Evolutionary conservation across 2,888 invertebrate genomes (phyloP), one percentile per base, ranked within the genome.

Genomic region (Sphaerophoria taeniata): DNA sequence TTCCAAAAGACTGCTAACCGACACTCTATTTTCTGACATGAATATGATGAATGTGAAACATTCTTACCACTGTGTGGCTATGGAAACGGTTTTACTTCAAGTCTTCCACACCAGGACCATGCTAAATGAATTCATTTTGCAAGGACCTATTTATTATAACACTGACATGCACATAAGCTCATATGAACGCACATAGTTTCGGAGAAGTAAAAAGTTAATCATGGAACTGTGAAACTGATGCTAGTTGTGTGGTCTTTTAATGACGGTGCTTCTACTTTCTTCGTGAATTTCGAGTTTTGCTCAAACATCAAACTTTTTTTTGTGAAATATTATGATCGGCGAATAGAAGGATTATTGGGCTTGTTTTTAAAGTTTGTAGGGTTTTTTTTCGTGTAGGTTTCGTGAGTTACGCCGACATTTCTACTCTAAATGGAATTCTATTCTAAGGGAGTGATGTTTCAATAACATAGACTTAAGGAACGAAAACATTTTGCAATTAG

Each of bases 41-140:
- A 78, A 78, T 74, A 83, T 83, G 83, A 83, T 83, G 83, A 78
- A 83, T 78, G 83, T 14, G 74, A 71, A 78, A 65, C 65, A 65
- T 78, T 78, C 70, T 74, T 51, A 33, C 65, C 36, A 31, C 16
- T 39, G 11, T 45, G 16, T 12, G 53, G 31, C 11, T 47, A 34
- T 63, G 49, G 11, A 36, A 55, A 55, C 36, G 67, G 39, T 47
- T 80, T 74, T 63, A 69, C 70, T 74, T n/a, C n/a, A n/a, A n/a
- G n/a, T n/a, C n/a, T n/a, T n/a, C n/a, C 74, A 56, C 51, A 51
- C 53, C 45, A 61, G 31, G 61, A 47, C 55, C 60, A n/a, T n/a
- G 53, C 58, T 67, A 69, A 61, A 82, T 72, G 77, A 82, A 61
- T 78, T 63, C 74, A 70, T 78, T 77, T 67, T 43, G 43, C 9